phyloP scores from a whole-genome alignment of 2,888 invertebrate genomes.

The Aleiodes testaceus region DNA sequence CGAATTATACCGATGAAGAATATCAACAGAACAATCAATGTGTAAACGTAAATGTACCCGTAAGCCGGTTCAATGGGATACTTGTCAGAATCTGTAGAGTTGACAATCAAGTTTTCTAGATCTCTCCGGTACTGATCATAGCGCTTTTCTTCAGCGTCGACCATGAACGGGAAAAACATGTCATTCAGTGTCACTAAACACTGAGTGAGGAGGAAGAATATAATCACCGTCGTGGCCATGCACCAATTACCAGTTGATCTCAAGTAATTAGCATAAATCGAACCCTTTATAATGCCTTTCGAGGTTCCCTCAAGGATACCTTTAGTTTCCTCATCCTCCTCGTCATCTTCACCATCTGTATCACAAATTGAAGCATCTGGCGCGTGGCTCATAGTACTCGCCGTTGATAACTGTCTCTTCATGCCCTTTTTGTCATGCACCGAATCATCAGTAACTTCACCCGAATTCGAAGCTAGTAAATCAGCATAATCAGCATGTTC shows the following conservation, averaged over 20 bases:
- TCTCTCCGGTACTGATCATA: slow-evolving; percentile 33
- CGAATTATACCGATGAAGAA: slow-evolving; percentile 71
- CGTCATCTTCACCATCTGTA: slow-evolving; percentile 63
- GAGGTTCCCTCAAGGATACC: slow-evolving; percentile 71
- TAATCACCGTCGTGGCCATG: slow-evolving; percentile 71
- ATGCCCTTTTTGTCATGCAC: slow-evolving; percentile 48
- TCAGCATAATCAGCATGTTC: slow-evolving; percentile 63
- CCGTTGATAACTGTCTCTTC: slow-evolving; percentile 64
- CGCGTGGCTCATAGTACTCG: slow-evolving; percentile 67
- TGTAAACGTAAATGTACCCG: slow-evolving; percentile 79
- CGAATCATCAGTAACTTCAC: slow-evolving; percentile 56
- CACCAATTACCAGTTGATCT: slow-evolving; percentile 75
- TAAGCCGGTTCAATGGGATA: slow-evolving; percentile 58
- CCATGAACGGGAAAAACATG: slow-evolving; percentile 77
- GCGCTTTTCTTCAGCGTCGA: slow-evolving; percentile 75
- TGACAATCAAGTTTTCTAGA: slow-evolving; percentile 1
- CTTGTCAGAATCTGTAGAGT: slow-evolving; percentile 46
- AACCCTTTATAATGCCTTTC: slow-evolving; percentile 72
- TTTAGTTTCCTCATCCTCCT: slow-evolving; percentile 60
- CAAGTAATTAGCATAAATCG: slow-evolving; percentile 74
- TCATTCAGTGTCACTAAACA: slow-evolving; percentile 79
- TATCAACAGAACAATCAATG: slow-evolving; percentile 73
- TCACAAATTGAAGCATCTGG: slow-evolving; percentile 62
- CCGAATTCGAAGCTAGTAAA: slow-evolving; percentile 59
- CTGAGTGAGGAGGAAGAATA: slow-evolving; percentile 77